Conservation (phyloP, 1,140 invertebrate species). For the Neelides sp. region DNA sequence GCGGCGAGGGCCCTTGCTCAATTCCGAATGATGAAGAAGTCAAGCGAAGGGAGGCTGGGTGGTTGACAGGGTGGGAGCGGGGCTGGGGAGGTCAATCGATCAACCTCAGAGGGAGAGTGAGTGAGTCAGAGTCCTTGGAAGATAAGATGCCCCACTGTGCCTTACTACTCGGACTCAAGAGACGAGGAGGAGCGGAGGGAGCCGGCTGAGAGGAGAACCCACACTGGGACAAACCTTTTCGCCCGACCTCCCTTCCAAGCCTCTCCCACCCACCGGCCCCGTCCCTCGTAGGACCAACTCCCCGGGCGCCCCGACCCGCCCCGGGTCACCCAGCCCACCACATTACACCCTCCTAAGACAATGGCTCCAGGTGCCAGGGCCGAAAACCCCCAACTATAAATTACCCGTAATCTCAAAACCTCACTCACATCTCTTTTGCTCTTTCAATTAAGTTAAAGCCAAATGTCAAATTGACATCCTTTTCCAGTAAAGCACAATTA, state of each 20-base stretch:
- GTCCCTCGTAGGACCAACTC: neutral
- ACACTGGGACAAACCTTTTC: slow-evolving; percentile 5
- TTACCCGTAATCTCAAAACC: too few species aligned
- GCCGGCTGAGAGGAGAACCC: slow-evolving; percentile 8
- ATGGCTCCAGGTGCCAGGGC: too few species aligned
- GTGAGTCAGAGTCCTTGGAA: neutral
- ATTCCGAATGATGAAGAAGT: neutral
- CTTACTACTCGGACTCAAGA: too few species aligned
- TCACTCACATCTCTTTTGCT: too few species aligned
- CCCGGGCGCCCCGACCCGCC: neutral
- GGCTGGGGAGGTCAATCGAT: slow-evolving; percentile 20
- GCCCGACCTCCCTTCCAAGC: neutral
- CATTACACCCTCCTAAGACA: too few species aligned
- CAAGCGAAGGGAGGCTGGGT: slow-evolving; percentile 6
- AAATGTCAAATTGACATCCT: too few species aligned
- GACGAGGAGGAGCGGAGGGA: too few species aligned
- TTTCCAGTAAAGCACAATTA: too few species aligned
- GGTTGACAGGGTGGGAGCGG: slow-evolving; percentile 16
- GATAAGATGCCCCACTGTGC: neutral
- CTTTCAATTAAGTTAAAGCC: too few species aligned
- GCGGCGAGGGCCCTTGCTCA: too few species aligned
- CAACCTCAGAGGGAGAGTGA: slow-evolving; percentile 9
- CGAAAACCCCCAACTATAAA: too few species aligned
- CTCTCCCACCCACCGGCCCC: neutral
- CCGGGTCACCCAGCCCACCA: neutral